phyloP scores from a whole-genome alignment of 2,888 invertebrate genomes.

The Orthosia gracilis region DNA sequence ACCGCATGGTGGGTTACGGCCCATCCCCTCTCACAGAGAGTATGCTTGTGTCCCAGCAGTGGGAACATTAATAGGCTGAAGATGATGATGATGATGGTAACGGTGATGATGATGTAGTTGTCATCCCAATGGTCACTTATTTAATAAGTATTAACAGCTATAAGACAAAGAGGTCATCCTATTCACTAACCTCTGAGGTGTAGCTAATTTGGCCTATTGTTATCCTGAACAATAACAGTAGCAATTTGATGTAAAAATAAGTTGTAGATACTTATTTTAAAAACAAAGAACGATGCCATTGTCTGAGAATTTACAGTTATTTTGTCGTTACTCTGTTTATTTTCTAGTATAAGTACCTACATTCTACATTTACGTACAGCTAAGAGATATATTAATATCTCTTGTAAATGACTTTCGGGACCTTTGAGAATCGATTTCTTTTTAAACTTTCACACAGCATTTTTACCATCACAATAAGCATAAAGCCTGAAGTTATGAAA shows the following conservation, averaged over 20 bases:
- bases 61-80: no score
- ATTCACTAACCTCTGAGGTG: conserved; percentile 23
- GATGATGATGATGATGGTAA: no score
- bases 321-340: neutral
- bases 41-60: no score
- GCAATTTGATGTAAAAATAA: conserved; percentile 5
- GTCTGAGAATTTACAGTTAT: conserved; percentile 1
- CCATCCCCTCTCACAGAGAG: no score
- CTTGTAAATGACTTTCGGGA: neutral
- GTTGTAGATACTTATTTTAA: neutral
- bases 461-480: no score
- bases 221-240: neutral
- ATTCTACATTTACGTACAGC: no score
- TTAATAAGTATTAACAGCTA: neutral
- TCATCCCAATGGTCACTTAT: neutral
- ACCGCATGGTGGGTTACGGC: no score
- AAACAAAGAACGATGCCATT: conserved; percentile 15
- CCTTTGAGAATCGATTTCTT: no score
- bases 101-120: no score
- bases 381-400: no score
- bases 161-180: neutral
- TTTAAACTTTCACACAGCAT: no score
- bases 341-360: neutral
- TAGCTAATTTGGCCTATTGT: conserved; percentile 35
- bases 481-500: no score